Base-by-base conservation (phyloP, 2,113 vertebrate genomes). In the Pampusana beccarii region DNA sequence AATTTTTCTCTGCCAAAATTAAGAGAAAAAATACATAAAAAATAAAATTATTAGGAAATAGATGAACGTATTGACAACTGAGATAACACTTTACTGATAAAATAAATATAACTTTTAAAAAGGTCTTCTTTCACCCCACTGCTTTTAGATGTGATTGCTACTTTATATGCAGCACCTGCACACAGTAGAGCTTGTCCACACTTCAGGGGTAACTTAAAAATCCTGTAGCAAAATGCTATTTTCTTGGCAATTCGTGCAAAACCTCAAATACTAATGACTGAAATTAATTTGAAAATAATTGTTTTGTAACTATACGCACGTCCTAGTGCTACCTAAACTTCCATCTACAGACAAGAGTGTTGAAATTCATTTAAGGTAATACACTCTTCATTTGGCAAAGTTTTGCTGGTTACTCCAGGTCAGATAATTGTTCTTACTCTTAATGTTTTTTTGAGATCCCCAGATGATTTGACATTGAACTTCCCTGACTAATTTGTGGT, bases 341-440 rank as follows among this genome's bases (percentile, higher is more conserved):
- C 40, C 74, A 44, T 93, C 67, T 44, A 24, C 17, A 8, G 40
- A 69, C 33, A 73, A 33, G 21, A 82, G 4, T 38, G 10, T 50
- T 86, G 36, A 86, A 94, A 81, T 89, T 60, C 54, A 66, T 91
- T 89, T 29, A 97, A 80, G 8, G 31, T 62, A 92, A 84, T 78
- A 60, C 14, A 33, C 82, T 84, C 48, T 66, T 96, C 26, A 88
- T 83, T 91, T 34, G 62, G 17, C 14, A 84, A 74, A 77, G 80
- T 71, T 56, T 62, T 64, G 65, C 31, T 34, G 58, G 73, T 83
- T 90, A 33, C 51, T 92, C 34, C 44, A 36, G 64, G n/a, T 62
- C 58, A 95, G 82, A 65, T 92, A 84, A 95, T 58, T 74, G 75
- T 33, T 73, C 48, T 53, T 86, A 44, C 17, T 74, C 13, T 44